Evolutionary conservation across 2,113 vertebrate genomes (phyloP), one percentile per base, ranked within the genome.

Genomic region (Heterotilapia buettikoferi): DNA sequence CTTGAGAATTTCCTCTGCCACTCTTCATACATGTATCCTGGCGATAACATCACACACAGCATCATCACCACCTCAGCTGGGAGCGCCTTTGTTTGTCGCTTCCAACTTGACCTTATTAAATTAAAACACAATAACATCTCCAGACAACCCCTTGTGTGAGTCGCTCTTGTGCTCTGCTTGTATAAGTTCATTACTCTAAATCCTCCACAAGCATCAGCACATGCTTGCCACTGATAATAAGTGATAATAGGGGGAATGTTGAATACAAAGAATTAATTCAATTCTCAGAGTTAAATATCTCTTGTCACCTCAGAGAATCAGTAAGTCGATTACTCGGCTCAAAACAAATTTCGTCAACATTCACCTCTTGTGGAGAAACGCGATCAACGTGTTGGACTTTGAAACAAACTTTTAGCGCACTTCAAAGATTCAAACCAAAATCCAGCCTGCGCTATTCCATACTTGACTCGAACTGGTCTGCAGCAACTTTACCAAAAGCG

Each of bases 31-130:
- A 87, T 71, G 90, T 86, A 31, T 87, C 68, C 82, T 73, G 3
- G 26, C 83, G 87, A 92, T 92, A 88, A 33, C 82, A 94, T 93
- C 91, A 16, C 83, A 11, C 19, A 10, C 66, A 3, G 38, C 86
- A 11, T 59, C 90, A 19, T 80, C 92, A 84, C 93, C 93, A 93
- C 93, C 93, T 90, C 93, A 52, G 86, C 82, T 86, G 56, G 68
- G 66, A 59, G 24, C 4, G 68, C 71, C 84, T 91, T 94, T 93
- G 86, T 96, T 93, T 94, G 93, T 89, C 84, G 13, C 92, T 84
- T 91, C 63, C 81, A 53, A 79, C 91, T 88, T 91, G 93, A 94
- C 93, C 94, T 94, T 94, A 95, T 94, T 95, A 91, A 94, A 94
- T 95, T 94, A 94, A 68, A 86, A 93, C 82, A 93, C 90, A 95